Base-by-base conservation (phyloP, 2,113 vertebrate species). In the Hippolais icterina region DNA sequence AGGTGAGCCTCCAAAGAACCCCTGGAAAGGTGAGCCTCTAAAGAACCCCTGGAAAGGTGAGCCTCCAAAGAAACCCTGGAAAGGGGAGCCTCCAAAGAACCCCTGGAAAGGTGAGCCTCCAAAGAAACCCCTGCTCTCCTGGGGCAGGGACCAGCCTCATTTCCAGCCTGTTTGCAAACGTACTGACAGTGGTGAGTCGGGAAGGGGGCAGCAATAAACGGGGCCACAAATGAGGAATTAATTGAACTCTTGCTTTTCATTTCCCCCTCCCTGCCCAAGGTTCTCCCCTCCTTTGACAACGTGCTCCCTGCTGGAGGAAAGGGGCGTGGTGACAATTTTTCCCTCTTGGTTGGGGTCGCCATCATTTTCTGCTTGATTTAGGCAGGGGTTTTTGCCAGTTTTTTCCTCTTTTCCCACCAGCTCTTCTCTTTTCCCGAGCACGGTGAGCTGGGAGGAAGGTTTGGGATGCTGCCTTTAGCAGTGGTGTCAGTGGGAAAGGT, bases 121-220 rank as follows among this genome's bases (percentile, higher is more conserved):
- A 29, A 28, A 31, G 54, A 4, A 16, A 77, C 19, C 27, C 12
- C n/a, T 29, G 90, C 4, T 54, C 37, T 54, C 44, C 69, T 22
- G 70, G 6, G 78, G 53, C 93, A 86, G 95, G 92, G 97, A 59
- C 46, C 61, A 2, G 25, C 6, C 64, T 96, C 44, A 75, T 94
- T 97, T 83, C 90, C 93, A 81, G 19, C 95, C 93, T 96, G 96
- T 81, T 94, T 79, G 86, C 78, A 41, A 87, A 64, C 15, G 6
- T 33, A 53, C 70, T 91, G 96, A 93, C 96, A 96, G 79, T 49
- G 75, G 22, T 2, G 27, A 79, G 47, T 14, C 0, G 1, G 86
- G 21, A 81, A 12, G 0, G 10, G 69, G 69, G 79, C 68, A 87
- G 42, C 50, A 59, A 95, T 94, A 76, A 79, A 5, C 35, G 28